A percentile compares a stretch with the other conserved stretches of the same genome.
Evolutionary conservation across 2,113 vertebrate species (phyloP).

Genomic region (mouse (Mus musculus)): GRCm39 chr14:79773501-79774000

Average conservation of each 20-base stretch:
- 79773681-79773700: conserved; percentile 40
- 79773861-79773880: conserved; percentile 86
- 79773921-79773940: neutral
- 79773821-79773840: conserved; percentile 97
- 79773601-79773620: conserved; percentile 70
- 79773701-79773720: conserved; percentile 33
- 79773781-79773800: conserved; percentile 91
- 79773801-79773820: conserved; percentile 94
- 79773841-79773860: conserved; percentile 92
- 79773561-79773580: conserved; percentile 74
- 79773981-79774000: neutral
- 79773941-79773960: conserved; percentile 21
- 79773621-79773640: conserved; percentile 51
- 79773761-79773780: conserved; percentile 88
- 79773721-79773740: neutral
- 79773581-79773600: conserved; percentile 76
- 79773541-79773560: conserved; percentile 68
- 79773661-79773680: conserved; percentile 11
- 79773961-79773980: conserved; percentile 37
- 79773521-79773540: conserved; percentile 43
- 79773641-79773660: conserved; percentile 59
- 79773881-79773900: conserved; percentile 30
- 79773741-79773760: conserved; percentile 72
- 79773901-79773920: conserved; percentile 22
- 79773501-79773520: conserved; percentile 35